phyloP scores from a whole-genome alignment of 1,140 invertebrate species.

The Dolichoris vasculosae region DNA sequence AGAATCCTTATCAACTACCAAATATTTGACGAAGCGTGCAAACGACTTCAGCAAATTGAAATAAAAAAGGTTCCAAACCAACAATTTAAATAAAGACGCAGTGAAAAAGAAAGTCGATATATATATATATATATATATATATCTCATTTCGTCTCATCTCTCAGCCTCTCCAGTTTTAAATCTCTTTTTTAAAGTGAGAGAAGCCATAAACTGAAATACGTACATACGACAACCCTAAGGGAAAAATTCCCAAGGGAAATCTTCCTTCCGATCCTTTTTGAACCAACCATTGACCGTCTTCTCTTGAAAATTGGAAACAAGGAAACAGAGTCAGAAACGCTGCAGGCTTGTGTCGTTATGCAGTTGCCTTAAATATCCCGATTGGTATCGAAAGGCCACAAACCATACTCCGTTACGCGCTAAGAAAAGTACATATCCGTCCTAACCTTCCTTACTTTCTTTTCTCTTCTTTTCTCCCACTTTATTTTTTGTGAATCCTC shows the following conservation, averaged over 20 bases:
- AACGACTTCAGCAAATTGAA: too few relatives aligned
- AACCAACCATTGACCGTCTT: background rate
- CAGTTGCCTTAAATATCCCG: slow-evolving; percentile 3
- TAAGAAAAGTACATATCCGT: slow-evolving; percentile 33
- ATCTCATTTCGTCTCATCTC: too few relatives aligned
- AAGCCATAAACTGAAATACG: too few relatives aligned
- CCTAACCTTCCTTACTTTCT: slow-evolving; percentile 19
- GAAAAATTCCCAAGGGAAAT: too few relatives aligned
- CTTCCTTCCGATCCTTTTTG: background rate
- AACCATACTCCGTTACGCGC: slow-evolving; percentile 8
- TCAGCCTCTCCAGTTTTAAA: too few relatives aligned
- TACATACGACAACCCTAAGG: background rate
- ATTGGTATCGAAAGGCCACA: background rate
- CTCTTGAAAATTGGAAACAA: background rate
- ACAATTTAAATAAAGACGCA: too few relatives aligned
- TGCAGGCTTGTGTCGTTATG: background rate
- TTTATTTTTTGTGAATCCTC: background rate
- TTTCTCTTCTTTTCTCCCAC: slow-evolving; percentile 25
- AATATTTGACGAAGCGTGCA: too few relatives aligned
- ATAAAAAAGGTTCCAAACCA: too few relatives aligned
- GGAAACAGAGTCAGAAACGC: background rate
- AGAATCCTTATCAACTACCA: too few relatives aligned
- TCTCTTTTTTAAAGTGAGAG: too few relatives aligned
- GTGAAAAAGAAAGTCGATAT: too few relatives aligned
- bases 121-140: too few relatives aligned